A percentile compares a stretch with the other conserved stretches of the same genome.
Evolutionary conservation across 2,797 vertebrate species (phyloP).

Genomic region (Poeciliopsis paucimaculata): DNA sequence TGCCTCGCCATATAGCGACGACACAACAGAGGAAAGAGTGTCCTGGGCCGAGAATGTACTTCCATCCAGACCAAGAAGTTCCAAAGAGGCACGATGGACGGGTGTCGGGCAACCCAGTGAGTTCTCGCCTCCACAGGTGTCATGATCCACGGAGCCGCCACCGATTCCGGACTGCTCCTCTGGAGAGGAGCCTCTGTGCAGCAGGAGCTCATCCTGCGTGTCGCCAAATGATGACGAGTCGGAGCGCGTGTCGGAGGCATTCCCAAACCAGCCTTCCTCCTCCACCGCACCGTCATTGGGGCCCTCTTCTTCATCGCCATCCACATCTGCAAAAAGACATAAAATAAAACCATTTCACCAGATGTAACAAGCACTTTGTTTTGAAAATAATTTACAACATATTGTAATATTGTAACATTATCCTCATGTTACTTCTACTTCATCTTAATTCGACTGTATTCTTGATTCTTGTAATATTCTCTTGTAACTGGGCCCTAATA

Average conservation of each 20-base stretch:
- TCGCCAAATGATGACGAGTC: slow-evolving; percentile 95
- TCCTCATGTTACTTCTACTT: too few relatives aligned
- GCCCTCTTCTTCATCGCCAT: slow-evolving; percentile 91
- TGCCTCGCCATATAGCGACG: slow-evolving; percentile 91
- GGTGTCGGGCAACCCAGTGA: slow-evolving; percentile 92
- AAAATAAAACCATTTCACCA: slow-evolving; percentile 14
- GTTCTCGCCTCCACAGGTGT: slow-evolving; percentile 88
- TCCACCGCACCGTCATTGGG: slow-evolving; percentile 88
- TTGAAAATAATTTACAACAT: background rate
- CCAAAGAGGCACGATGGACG: slow-evolving; percentile 87
- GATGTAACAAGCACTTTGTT: background rate
- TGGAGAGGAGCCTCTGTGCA: slow-evolving; percentile 87
- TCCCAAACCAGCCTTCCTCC: slow-evolving; percentile 96
- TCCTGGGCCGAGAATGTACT: slow-evolving; percentile 86
- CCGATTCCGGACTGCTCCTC: slow-evolving; percentile 80
- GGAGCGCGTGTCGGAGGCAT: slow-evolving; percentile 86
- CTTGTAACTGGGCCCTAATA: too few relatives aligned
- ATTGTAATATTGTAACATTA: too few relatives aligned
- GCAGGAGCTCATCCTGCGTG: slow-evolving; percentile 88
- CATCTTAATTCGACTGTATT: too few relatives aligned
- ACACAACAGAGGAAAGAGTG: slow-evolving; percentile 90
- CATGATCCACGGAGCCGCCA: slow-evolving; percentile 81
- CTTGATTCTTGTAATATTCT: too few relatives aligned
- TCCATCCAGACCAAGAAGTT: slow-evolving; percentile 88
- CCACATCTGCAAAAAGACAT: slow-evolving; percentile 85